phyloP scores from a whole-genome alignment of 2,888 invertebrate genomes.

The Aricia artaxerxes region DNA sequence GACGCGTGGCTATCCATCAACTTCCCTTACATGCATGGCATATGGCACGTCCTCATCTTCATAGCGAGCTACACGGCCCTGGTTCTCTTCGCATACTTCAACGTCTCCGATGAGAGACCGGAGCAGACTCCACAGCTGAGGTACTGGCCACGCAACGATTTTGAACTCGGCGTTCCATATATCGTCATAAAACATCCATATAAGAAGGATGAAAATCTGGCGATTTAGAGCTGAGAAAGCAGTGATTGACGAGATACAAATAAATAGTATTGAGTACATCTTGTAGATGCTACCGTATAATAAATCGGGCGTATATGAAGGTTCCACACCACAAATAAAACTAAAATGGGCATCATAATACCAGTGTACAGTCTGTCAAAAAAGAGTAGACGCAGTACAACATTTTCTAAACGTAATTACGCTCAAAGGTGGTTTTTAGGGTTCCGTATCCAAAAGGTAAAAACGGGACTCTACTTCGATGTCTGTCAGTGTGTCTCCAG shows the following conservation, averaged over 20 bases:
- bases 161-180: conserved; percentile 89
- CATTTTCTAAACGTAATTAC: too few relatives aligned
- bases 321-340: background rate
- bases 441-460: too few relatives aligned
- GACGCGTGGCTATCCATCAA: conserved; percentile 88
- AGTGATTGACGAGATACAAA: conserved; percentile 20
- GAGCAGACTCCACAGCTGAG: conserved; percentile 84
- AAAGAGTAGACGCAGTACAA: too few relatives aligned
- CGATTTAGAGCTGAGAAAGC: conserved; percentile 58
- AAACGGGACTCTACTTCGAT: too few relatives aligned
- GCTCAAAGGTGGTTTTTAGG: too few relatives aligned
- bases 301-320: background rate
- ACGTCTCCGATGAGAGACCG: conserved; percentile 86
- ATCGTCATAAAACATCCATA: conserved; percentile 83
- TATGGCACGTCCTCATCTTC: conserved; percentile 91
- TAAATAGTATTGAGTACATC: background rate
- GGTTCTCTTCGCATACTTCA: conserved; percentile 89
- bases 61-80: conserved; percentile 88
- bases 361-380: background rate
- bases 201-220: conserved; percentile 68
- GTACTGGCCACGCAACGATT: conserved; percentile 89
- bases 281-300: background rate
- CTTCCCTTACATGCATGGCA: conserved; percentile 90
- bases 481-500: too few relatives aligned
- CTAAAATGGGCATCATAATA: background rate